Percentiles rank a stretch among this genome's conserved stretches.
phyloP scores from a whole-genome alignment of 1,140 invertebrate species.

The Cydia fagiglandana region DNA sequence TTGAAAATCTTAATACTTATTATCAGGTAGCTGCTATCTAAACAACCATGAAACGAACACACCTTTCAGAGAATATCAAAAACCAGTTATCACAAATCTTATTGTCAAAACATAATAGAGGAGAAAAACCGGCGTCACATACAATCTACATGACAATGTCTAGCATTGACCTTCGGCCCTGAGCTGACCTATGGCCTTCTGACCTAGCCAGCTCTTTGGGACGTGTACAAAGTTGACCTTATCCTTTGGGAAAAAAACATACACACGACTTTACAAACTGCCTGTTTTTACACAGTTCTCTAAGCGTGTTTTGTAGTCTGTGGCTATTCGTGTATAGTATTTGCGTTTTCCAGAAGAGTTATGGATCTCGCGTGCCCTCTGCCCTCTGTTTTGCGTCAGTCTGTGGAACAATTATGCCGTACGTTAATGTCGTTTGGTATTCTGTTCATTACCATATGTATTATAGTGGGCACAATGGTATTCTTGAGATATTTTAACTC shows the following conservation, averaged over 20 bases:
- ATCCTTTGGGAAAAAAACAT: conserved; percentile 34
- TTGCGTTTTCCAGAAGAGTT: conserved; percentile 47
- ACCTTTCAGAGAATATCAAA: conserved; percentile 10
- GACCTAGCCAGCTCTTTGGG: conserved; percentile 51
- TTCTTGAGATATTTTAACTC: neutral
- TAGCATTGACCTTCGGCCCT: conserved; percentile 60
- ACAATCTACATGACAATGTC: conserved; percentile 58
- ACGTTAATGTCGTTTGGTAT: conserved; percentile 49
- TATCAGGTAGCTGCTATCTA: neutral
- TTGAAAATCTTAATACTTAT: no score
- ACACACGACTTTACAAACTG: conserved; percentile 35
- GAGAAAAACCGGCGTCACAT: conserved; percentile 42
- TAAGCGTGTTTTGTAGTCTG: conserved; percentile 34
- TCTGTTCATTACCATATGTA: conserved; percentile 60
- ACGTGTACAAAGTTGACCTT: conserved; percentile 54
- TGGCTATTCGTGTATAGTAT: conserved; percentile 39
- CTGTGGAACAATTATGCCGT: conserved; percentile 66
- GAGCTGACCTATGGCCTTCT: conserved; percentile 46
- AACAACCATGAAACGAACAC: neutral
- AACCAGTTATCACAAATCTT: conserved; percentile 10
- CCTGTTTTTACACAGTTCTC: conserved; percentile 31
- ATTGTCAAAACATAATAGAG: conserved; percentile 49
- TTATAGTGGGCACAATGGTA: conserved; percentile 39
- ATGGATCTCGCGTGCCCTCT: conserved; percentile 65
- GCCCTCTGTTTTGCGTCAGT: conserved; percentile 65